A percentile compares a stretch with the other conserved stretches of the same genome.
phyloP scores from a whole-genome alignment of 2,797 vertebrate species.

The Lates japonicus region DNA sequence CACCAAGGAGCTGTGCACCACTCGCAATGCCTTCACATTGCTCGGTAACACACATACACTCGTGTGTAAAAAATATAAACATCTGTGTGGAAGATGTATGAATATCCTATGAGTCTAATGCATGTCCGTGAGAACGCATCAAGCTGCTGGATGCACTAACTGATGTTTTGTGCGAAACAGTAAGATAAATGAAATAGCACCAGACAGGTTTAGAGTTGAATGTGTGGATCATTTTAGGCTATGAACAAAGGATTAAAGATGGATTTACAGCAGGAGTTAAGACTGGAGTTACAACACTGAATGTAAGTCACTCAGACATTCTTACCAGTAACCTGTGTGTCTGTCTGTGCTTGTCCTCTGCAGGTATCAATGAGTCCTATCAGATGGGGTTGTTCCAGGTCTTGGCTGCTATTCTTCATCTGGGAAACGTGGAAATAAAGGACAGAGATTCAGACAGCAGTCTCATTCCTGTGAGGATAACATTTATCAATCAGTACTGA shows the following conservation, averaged over 20 bases:
- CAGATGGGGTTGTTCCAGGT: slow-evolving; percentile 97
- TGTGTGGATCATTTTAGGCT: neutral
- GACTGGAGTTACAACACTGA: neutral
- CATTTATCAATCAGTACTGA: neutral
- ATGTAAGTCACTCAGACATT: neutral
- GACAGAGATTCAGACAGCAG: slow-evolving; percentile 96
- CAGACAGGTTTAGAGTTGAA: neutral
- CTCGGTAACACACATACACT: slow-evolving; percentile 86
- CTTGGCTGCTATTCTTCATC: slow-evolving; percentile 95
- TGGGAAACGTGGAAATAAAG: slow-evolving; percentile 95
- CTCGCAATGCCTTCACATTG: slow-evolving; percentile 93
- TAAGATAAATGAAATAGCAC: neutral
- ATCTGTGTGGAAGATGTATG: neutral
- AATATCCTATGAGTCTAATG: neutral
- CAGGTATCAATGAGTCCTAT: slow-evolving; percentile 95
- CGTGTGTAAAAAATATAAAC: neutral
- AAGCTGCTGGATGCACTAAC: neutral
- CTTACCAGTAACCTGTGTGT: neutral
- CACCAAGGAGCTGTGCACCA: slow-evolving; percentile 92
- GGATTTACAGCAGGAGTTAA: neutral
- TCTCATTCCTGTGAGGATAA: slow-evolving; percentile 89
- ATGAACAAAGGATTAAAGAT: neutral
- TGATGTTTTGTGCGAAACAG: neutral
- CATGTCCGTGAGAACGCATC: neutral
- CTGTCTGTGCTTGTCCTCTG: slow-evolving; percentile 35